These are phyloP conservation scores for Brachymystax lenok DNA, from an alignment of 2,797 vertebrate species.

Conservation along the genomic window DNA sequence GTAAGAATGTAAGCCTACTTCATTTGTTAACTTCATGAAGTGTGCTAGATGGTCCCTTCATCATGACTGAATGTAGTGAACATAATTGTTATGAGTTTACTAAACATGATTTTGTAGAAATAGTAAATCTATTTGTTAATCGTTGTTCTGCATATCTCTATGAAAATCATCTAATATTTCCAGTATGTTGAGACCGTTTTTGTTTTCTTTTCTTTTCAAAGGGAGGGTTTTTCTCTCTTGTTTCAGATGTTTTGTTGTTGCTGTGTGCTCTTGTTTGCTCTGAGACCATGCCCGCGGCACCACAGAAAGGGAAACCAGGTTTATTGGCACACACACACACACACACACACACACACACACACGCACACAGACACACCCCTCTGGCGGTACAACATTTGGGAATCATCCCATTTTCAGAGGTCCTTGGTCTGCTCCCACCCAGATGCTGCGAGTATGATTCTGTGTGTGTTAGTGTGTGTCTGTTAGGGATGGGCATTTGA, in stretches of 20 bases:
- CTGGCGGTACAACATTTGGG: constrained; percentile 51
- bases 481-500: no score
- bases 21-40: neutral
- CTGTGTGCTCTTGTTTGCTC: constrained; percentile 45
- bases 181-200: neutral
- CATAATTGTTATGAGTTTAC: neutral
- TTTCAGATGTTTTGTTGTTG: constrained; percentile 1
- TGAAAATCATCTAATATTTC: neutral
- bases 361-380: constrained; percentile 20
- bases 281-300: constrained; percentile 50
- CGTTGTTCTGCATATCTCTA: neutral
- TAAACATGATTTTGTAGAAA: neutral
- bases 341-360: constrained; percentile 10
- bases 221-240: constrained; percentile 4
- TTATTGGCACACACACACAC: constrained; percentile 39
- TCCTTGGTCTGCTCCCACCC: constrained; percentile 40
- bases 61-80: neutral
- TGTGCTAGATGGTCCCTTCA: neutral
- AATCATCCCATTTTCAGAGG: constrained; percentile 54
- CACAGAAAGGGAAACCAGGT: constrained; percentile 37
- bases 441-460: neutral
- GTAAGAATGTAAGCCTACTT: constrained; percentile 5
- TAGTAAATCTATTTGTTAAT: neutral
- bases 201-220: neutral
- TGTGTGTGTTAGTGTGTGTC: constrained; percentile 19